Evolutionary conservation across 2,888 invertebrate species (phyloP), one percentile per base, ranked within the genome.

Genomic region (Hedychridium roseum): DNA sequence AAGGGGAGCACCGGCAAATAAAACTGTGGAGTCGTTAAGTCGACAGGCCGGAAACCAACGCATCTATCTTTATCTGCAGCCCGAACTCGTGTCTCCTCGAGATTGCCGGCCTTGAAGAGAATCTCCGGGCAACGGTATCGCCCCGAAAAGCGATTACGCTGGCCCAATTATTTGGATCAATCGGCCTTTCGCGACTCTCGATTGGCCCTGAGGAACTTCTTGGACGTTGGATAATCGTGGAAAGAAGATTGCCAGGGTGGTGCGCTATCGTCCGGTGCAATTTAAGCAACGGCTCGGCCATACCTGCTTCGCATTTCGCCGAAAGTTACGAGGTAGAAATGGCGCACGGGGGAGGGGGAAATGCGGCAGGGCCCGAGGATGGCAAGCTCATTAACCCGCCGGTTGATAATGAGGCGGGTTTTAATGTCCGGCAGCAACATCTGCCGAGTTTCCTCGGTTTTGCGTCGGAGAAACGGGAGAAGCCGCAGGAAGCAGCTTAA

Each of bases 31-130:
- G 73, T 76, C 71, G 72, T 75, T 76, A 75, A 74, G 70, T 74
- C 74, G 66, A 68, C 71, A 71, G 71, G 66, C 74, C 76, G 76
- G 76, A 76, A 76, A 74, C 71, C 64, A 65, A 64, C 60, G 64
- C 67, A 67, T 76, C 72, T 72, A 71, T 76, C 76, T 76, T 71
- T 75, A 73, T 74, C 70, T 64, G 56, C 61, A 52, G 50, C 43
- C 50, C 43, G 11, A 50, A 56, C 58, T 50, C 58, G 27, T 27
- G n/a, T 12, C 27, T 27, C 12, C 12, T 27, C 12, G n/a, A 27
- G 12, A 27, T 27, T 27, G n/a, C 9, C 27, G 9, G 27, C 27
- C 27, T 27, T 27, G 27, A 7, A 12, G 12, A 27, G 3, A 2
- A 2, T 12, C 9, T 7, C 12, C 27, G 27, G 3, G n/a, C 3